Conservation (phyloP, 2,797 vertebrate genomes). For the Smutsia gigantea region DNA sequence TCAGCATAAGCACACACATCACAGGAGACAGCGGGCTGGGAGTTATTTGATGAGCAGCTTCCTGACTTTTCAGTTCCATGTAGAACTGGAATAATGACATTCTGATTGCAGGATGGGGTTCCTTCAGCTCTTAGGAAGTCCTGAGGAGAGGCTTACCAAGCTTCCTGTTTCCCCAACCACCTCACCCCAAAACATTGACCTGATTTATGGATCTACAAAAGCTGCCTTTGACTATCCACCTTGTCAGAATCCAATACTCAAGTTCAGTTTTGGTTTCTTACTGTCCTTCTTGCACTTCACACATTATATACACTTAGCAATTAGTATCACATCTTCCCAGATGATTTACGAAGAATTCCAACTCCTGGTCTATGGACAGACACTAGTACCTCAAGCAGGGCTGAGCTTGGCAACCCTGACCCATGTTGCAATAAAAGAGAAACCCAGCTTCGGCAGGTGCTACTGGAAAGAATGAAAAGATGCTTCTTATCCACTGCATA, state of each 20-base stretch:
- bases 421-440: fast-evolving
- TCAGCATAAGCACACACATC: background rate
- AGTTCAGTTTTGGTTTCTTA: too few species aligned
- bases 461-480: background rate
- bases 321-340: too few species aligned
- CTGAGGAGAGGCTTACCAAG: background rate
- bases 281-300: background rate
- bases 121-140: background rate
- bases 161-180: background rate
- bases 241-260: background rate
- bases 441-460: too few species aligned
- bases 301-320: fast-evolving
- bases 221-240: background rate
- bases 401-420: too few species aligned
- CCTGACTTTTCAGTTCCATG: too few species aligned
- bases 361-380: background rate
- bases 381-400: too few species aligned
- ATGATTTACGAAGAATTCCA: fast-evolving
- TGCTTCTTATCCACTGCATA: background rate
- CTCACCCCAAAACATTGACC: background rate
- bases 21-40: background rate
- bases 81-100: background rate
- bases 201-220: too few species aligned
- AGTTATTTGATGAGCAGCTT: background rate
- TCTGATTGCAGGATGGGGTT: background rate